Evolutionary conservation across 2,113 vertebrate species (phyloP), one percentile per base, ranked within the genome.

Genomic region (Irena cyanogastra): DNA sequence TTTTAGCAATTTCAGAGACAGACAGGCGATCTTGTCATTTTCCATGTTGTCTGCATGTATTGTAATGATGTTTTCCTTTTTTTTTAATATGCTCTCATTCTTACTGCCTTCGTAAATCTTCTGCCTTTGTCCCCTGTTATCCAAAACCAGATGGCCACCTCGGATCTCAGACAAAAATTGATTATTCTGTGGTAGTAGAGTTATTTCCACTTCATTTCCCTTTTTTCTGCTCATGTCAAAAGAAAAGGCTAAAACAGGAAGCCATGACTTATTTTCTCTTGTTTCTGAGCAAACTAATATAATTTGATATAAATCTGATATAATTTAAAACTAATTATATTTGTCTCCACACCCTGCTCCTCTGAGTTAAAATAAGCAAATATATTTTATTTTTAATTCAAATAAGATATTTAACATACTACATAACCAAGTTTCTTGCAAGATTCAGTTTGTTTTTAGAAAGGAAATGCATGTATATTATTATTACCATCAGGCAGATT

Each of bases 101-200:
- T 84, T 65, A 82, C 8, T 81, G 16, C 20, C 16, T 72, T 41
- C 57, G 68, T 66, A 87, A 61, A 57, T 63, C 65, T 71, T 74
- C 27, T 83, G 10, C 26, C 4, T 93, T 79, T 89, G 65, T 87
- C 41, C 26, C 7, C 2, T 78, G 24, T 84, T 69, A 54, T 57
- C 21, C 47, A 91, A 95, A 97, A n/a, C 26, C 41, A 91, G 66
- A 85, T 93, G 81, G 74, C 52, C 57, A 75, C 75, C 56, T 75
- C 18, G 56, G n/a, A 82, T 91, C 44, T 93, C 49, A 79, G 60
- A 56, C 13, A 68, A 30, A 91, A 88, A 52, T 19, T 53, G 52
- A 76, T 90, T 71, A 79, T 78, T 81, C 53, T 57, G 4, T 75
- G 75, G 11, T 59, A 17, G 22, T 49, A 22, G 24, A 65, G 13